phyloP scores from a whole-genome alignment of 2,113 vertebrate genomes.

The Xiphophorus hellerii region DNA sequence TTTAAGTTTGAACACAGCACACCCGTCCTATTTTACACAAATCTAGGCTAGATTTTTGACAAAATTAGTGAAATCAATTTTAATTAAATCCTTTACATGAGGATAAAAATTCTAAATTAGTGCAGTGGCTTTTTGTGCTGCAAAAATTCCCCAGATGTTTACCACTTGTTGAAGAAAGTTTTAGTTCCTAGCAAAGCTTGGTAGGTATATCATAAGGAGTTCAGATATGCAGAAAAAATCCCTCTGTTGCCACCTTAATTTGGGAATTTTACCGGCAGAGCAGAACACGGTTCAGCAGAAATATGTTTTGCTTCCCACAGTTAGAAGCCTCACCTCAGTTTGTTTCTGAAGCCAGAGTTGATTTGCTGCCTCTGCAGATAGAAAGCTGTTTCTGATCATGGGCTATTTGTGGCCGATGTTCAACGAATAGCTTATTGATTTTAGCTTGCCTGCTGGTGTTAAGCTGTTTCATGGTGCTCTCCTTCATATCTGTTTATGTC shows the following conservation, averaged over 20 bases:
- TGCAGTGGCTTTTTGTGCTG: too few species aligned
- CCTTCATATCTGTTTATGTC: neutral
- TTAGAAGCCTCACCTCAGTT: neutral
- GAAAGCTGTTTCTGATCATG: constrained; percentile 35
- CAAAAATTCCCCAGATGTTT: too few species aligned
- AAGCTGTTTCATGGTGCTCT: constrained; percentile 20
- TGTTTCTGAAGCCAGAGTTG: neutral
- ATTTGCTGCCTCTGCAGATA: constrained; percentile 41
- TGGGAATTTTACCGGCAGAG: neutral
- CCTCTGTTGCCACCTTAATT: neutral
- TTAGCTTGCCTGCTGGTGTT: constrained; percentile 18
- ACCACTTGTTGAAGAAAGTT: too few species aligned
- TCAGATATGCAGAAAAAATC: neutral
- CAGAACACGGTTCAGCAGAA: neutral
- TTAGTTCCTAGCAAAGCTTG: neutral
- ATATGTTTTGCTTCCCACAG: neutral
- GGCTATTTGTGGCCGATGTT: constrained; percentile 39
- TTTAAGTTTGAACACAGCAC: too few species aligned
- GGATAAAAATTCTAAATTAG: too few species aligned
- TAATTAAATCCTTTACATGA: too few species aligned
- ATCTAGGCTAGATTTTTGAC: too few species aligned
- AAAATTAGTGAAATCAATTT: too few species aligned
- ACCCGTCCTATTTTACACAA: too few species aligned
- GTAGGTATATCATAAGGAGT: neutral
- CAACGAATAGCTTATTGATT: constrained; percentile 57